A percentile compares a stretch with the other conserved stretches of the same genome.
phyloP scores from a whole-genome alignment of 2,888 invertebrate species.

The Creontiades dilutus region DNA sequence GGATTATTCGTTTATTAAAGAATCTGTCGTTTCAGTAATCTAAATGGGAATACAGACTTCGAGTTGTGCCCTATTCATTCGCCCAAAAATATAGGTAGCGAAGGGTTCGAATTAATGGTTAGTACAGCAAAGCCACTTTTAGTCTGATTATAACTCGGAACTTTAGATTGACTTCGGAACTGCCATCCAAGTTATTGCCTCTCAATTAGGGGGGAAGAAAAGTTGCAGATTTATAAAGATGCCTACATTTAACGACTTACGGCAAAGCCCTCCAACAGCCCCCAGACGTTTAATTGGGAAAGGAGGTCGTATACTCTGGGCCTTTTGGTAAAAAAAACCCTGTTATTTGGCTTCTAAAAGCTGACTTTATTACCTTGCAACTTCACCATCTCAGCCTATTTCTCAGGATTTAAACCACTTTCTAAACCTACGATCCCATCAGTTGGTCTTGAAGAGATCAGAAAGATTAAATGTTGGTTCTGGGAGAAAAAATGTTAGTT shows the following conservation, averaged over 20 bases:
- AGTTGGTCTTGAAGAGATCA: not conserved
- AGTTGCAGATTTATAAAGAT: slow-evolving; percentile 41
- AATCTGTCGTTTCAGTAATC: too few species aligned
- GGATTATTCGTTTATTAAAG: too few species aligned
- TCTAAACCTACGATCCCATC: not conserved
- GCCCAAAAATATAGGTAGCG: not conserved
- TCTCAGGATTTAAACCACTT: not conserved
- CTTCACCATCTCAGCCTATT: not conserved
- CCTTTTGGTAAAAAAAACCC: not conserved
- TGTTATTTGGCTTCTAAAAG: not conserved
- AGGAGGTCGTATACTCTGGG: not conserved
- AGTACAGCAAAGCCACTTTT: slow-evolving; percentile 34
- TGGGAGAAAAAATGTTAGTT: too few species aligned
- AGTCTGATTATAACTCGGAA: slow-evolving; percentile 55
- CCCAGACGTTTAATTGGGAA: not conserved
- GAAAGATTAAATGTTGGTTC: not conserved
- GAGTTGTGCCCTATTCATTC: slow-evolving; percentile 8
- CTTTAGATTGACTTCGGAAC: slow-evolving; percentile 46
- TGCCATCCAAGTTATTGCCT: slow-evolving; percentile 54
- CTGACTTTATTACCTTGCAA: not conserved
- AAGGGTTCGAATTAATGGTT: slow-evolving; percentile 37
- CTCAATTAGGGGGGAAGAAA: slow-evolving; percentile 46
- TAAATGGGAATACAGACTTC: not conserved
- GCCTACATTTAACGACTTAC: slow-evolving; percentile 29
- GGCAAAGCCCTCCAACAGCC: not conserved